Base-by-base conservation (phyloP, 2,113 vertebrate species). In the Copsychus sechellarum region DNA sequence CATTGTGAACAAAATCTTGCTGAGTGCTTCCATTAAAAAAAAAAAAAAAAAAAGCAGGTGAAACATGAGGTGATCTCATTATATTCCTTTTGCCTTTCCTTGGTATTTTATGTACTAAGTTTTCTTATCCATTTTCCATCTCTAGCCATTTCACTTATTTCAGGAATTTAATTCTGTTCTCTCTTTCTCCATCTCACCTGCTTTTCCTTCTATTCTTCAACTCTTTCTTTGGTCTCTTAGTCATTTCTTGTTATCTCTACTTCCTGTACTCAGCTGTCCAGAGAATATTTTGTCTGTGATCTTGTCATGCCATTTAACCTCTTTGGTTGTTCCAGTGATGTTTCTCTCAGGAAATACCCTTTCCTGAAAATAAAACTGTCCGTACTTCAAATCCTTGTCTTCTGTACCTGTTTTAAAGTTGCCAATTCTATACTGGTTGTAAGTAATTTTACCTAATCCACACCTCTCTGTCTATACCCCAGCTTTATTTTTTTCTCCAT, bases 101-200 rank as follows among this genome's bases (percentile, higher is more conserved):
- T 9, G 26, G 8, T 57, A 36, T 31, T 0, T 0, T 29, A 6
- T 5, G 8, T 18, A 22, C 31, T 40, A 15, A 56, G 11, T 78
- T 82, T 62, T 86, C n/a, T 45, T 31, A 53, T 8, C 11, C 15
- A 15, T 77, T 86, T 12, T 48, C 4, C 4, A 8, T 48, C 17
- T 70, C n/a, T 77, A 56, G 16, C 25, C 14, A 17, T 57, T 86
- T 73, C 70, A 45, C 6, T 76, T 91, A 21, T 80, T 86, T 23
- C 36, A 61, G 36, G 18, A 81, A 67, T 33, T 42, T 51, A 62
- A 31, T 69, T 77, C 24, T 74, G 5, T 45, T 72, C 25, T 85
- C 19, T 8, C 20, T 82, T 65, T 29, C 14, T 90, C 25, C 34
- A 61, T 53, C 10, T 69, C 26, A 42, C 12, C 24, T 64, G 5